Percentiles rank a stretch among this genome's conserved stretches.
phyloP scores from a whole-genome alignment of 2,113 vertebrate species.

The Proterorhinus semilunaris region DNA sequence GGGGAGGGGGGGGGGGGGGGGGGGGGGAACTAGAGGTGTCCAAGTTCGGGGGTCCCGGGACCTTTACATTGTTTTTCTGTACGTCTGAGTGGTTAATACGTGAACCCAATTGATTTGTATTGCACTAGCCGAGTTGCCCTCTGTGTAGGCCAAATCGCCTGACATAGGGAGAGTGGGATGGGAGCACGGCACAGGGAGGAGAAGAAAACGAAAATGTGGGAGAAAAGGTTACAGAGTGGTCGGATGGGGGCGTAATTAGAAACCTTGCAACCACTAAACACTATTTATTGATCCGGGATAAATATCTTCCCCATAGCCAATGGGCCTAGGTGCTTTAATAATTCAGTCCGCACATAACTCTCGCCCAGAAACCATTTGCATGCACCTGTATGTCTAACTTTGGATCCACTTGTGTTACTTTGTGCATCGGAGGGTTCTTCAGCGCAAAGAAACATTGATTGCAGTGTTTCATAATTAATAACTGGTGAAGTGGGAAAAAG shows the following conservation, averaged over 20 bases:
- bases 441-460: constrained; percentile 13
- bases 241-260: constrained; percentile 66
- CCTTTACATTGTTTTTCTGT: constrained; percentile 51
- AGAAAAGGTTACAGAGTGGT: constrained; percentile 57
- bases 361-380: constrained; percentile 17
- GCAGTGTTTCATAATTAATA: constrained; percentile 14
- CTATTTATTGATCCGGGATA: constrained; percentile 63
- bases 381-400: constrained; percentile 19
- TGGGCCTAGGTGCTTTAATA: constrained; percentile 50
- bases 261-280: constrained; percentile 52
- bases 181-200: constrained; percentile 38
- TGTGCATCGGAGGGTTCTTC: constrained; percentile 2
- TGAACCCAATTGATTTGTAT: constrained; percentile 59
- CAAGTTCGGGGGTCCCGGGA: constrained; percentile 35
- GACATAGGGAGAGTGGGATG: constrained; percentile 58
- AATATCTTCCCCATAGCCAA: constrained; percentile 53
- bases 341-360: constrained; percentile 48
- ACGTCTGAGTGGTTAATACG: constrained; percentile 48
- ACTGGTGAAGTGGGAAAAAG: constrained; percentile 8
- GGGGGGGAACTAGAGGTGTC: constrained; percentile 52
- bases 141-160: constrained; percentile 55
- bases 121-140: constrained; percentile 30
- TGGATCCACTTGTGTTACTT: constrained; percentile 5
- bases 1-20: constrained; percentile 40
- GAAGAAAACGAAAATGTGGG: constrained; percentile 50